Evolutionary conservation across 2,888 invertebrate species (phyloP).

Genomic region (Galerucella pusilla): DNA sequence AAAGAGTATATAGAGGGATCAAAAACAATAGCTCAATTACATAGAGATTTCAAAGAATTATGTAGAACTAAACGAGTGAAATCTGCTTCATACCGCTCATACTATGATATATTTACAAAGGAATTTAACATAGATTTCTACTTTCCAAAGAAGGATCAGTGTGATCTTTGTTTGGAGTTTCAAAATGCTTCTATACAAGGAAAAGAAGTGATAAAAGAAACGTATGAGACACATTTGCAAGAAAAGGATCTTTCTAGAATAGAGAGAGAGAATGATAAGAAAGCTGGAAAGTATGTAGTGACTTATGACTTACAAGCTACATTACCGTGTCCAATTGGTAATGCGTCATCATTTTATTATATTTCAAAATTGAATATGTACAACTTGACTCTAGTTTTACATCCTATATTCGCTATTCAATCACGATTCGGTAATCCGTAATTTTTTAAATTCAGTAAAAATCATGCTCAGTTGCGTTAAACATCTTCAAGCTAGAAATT

Average conservation of each 20-base stretch:
- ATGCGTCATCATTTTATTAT: conserved; percentile 49
- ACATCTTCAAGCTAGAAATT: no score
- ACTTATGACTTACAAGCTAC: conserved; percentile 49
- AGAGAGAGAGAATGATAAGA: conserved; percentile 34
- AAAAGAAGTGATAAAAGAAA: conserved; percentile 21
- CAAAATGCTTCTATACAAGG: conserved; percentile 11
- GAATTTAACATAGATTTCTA: conserved; percentile 30
- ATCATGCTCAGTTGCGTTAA: no score
- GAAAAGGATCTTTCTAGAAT: conserved; percentile 31
- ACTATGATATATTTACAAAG: conserved; percentile 25
- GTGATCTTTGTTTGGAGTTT: conserved; percentile 28
- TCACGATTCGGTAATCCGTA: no score
- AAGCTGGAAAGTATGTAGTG: conserved; percentile 10
- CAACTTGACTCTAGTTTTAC: conserved; percentile 49
- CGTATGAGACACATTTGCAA: conserved; percentile 16
- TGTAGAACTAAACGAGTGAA: conserved; percentile 13
- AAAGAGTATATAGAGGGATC: conserved; percentile 32
- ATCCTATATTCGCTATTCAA: no score
- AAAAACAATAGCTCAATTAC: conserved; percentile 27
- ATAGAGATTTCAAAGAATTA: conserved; percentile 25
- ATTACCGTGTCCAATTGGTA: conserved; percentile 46
- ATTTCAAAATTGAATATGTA: conserved; percentile 52
- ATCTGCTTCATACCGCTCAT: conserved; percentile 13
- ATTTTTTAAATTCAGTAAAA: no score
- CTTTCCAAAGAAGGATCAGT: conserved; percentile 33